These are phyloP conservation scores for Paramormyrops hopkinsi DNA, from an alignment of 2,797 vertebrate genomes.

Conservation along the genomic window DNA sequence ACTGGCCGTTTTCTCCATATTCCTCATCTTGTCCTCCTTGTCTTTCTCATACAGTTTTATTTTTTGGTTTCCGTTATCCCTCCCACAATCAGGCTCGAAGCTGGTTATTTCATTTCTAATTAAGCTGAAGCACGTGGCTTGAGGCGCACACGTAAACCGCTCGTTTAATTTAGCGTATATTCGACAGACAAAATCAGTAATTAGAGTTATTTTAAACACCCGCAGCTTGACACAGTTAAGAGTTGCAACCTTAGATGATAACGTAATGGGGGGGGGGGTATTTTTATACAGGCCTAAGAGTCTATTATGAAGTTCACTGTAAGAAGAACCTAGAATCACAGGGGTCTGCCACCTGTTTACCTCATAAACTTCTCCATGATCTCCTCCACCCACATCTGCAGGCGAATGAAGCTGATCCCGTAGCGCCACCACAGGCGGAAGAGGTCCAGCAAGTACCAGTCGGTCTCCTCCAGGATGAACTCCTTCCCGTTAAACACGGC, in stretches of 20 bases:
- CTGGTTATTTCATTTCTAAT: not conserved
- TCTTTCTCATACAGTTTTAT: not conserved
- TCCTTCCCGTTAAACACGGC: slow-evolving; percentile 86
- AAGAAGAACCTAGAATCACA: not conserved
- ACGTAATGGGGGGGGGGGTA: not conserved
- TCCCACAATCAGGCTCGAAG: not conserved
- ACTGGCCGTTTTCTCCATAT: not conserved
- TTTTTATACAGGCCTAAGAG: not conserved
- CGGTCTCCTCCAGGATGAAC: slow-evolving; percentile 88
- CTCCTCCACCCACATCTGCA: slow-evolving; percentile 99
- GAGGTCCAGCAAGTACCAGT: slow-evolving; percentile 95
- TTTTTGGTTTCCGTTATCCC: not conserved
- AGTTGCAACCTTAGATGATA: not conserved
- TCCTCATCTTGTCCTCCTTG: not conserved
- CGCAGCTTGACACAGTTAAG: not conserved
- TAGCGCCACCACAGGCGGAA: slow-evolving; percentile 98
- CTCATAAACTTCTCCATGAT: slow-evolving; percentile 99
- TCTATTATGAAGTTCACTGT: not conserved
- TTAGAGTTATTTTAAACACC: not conserved
- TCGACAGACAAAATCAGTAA: not conserved
- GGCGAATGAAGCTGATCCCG: slow-evolving; percentile 92
- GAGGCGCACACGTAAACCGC: not conserved
- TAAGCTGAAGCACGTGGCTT: not conserved
- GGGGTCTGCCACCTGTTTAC: slow-evolving; percentile 45
- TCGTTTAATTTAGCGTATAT: not conserved